These are phyloP conservation scores for Hedya salicella DNA, from an alignment of 2,888 invertebrate species.

Conservation along the genomic window DNA sequence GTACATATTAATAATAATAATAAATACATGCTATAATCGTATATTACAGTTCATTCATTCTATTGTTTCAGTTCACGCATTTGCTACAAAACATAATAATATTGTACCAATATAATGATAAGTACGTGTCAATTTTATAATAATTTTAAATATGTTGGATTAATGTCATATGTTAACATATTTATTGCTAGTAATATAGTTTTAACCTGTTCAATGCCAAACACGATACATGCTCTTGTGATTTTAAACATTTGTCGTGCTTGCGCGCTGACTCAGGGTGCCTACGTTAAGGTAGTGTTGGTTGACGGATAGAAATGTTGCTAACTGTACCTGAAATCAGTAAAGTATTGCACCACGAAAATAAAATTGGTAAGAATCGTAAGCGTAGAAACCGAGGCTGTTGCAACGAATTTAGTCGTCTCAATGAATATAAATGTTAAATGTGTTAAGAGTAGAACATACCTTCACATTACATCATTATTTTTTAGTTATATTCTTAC, in stretches of 20 bases:
- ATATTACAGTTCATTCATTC: background rate
- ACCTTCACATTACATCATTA: slow-evolving; percentile 36
- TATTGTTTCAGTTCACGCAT: slow-evolving; percentile 12
- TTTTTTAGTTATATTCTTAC: slow-evolving; percentile 41
- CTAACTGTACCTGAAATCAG: slow-evolving; percentile 33
- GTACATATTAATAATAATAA: slow-evolving; percentile 4
- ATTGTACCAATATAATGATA: slow-evolving; percentile 28
- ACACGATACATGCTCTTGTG: slow-evolving; percentile 9
- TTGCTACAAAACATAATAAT: slow-evolving; percentile 18
- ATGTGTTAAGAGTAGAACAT: slow-evolving; percentile 44
- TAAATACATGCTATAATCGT: background rate
- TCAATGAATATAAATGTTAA: slow-evolving; percentile 53
- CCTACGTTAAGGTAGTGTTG: slow-evolving; percentile 20
- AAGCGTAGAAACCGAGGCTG: slow-evolving; percentile 64
- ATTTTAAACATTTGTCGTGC: slow-evolving; percentile 19
- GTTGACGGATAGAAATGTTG: slow-evolving; percentile 23
- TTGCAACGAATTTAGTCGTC: slow-evolving; percentile 63
- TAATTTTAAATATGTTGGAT: slow-evolving; percentile 32
- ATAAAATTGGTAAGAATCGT: slow-evolving; percentile 24
- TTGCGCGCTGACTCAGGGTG: slow-evolving; percentile 15
- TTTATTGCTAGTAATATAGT: slow-evolving; percentile 13
- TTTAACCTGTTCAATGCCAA: slow-evolving; percentile 23
- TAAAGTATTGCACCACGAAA: slow-evolving; percentile 27
- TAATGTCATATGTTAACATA: slow-evolving; percentile 6
- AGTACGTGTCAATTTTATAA: slow-evolving; percentile 35